A percentile compares a stretch with the other conserved stretches of the same genome.
Evolutionary conservation across 2,888 invertebrate genomes (phyloP).

Genomic region (Strigamia transsilvanica): DNA sequence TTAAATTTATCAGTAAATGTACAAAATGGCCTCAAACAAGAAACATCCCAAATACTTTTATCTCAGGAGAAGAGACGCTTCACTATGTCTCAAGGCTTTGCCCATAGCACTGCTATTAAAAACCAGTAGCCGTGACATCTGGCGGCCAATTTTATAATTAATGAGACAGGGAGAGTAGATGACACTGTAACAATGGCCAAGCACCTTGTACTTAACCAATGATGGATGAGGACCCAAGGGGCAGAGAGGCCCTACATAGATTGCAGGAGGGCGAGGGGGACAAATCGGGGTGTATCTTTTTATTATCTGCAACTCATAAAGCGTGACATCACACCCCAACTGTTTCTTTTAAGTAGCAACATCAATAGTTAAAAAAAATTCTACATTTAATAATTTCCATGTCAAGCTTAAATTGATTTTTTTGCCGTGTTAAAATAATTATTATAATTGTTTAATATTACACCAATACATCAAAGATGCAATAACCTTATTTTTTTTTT

Average conservation of each 20-base stretch:
- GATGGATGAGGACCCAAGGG: conserved; percentile 48
- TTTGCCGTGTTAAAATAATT: conserved; percentile 1
- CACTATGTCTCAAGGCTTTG: conserved; percentile 24
- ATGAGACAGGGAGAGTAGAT: conserved; percentile 46
- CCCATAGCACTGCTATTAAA: conserved; percentile 41
- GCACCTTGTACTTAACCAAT: conserved; percentile 49
- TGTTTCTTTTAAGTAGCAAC: conserved; percentile 30
- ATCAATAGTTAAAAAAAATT: conserved; percentile 29
- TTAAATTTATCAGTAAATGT: not conserved
- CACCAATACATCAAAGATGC: conserved; percentile 16
- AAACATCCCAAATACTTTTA: conserved; percentile 38
- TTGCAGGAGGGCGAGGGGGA: conserved; percentile 5
- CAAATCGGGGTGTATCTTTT: conserved; percentile 28
- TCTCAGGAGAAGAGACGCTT: not conserved
- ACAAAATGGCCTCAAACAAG: conserved; percentile 13
- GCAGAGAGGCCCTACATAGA: conserved; percentile 4
- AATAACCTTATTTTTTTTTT: not conserved
- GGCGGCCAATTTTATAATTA: conserved; percentile 49
- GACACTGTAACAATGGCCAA: conserved; percentile 47
- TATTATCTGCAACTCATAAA: conserved; percentile 49
- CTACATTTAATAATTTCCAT: not conserved
- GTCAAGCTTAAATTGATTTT: conserved; percentile 40
- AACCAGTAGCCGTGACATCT: conserved; percentile 48
- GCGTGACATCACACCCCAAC: conserved; percentile 46
- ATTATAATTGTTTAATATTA: conserved; percentile 31